phyloP scores from a whole-genome alignment of 2,888 invertebrate genomes.

The Caenorhabditis sp. region DNA sequence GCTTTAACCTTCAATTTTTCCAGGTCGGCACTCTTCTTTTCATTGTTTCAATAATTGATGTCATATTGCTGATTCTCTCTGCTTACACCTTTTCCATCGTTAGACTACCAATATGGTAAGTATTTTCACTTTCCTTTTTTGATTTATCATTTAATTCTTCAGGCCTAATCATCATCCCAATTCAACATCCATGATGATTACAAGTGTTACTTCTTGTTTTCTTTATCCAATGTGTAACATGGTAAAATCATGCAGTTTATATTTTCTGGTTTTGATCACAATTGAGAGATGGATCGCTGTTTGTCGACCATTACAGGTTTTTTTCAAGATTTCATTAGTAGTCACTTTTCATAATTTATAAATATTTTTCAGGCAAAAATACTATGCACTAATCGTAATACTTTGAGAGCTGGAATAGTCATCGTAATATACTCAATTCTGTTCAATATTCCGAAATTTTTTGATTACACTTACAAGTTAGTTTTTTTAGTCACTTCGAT shows the following conservation, averaged over 20 bases:
- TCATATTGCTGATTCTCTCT: conserved; percentile 27
- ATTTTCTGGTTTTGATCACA: conserved; percentile 38
- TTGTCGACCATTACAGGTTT: conserved; percentile 38
- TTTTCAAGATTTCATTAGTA: no score
- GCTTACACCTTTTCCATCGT: conserved; percentile 30
- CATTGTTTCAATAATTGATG: conserved; percentile 36
- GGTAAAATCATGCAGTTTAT: conserved; percentile 35
- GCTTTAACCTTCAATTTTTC: not conserved
- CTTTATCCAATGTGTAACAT: conserved; percentile 42
- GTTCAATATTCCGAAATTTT: conserved; percentile 37
- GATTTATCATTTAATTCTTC: not conserved
- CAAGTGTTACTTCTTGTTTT: conserved; percentile 22
- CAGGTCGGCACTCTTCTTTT: conserved; percentile 40
- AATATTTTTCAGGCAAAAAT: conserved; percentile 27
- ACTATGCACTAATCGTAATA: conserved; percentile 37
- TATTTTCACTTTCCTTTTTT: not conserved
- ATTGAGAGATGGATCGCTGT: conserved; percentile 44
- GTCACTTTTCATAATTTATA: no score
- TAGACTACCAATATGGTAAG: conserved; percentile 38
- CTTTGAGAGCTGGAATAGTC: conserved; percentile 29
- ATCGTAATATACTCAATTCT: conserved; percentile 39
- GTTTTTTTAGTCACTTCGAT: not conserved
- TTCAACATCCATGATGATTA: conserved; percentile 25
- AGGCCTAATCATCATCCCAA: conserved; percentile 31
- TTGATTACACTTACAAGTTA: conserved; percentile 36